Conservation (phyloP, 1,140 invertebrate genomes). For the Drosophila sproati region DNA sequence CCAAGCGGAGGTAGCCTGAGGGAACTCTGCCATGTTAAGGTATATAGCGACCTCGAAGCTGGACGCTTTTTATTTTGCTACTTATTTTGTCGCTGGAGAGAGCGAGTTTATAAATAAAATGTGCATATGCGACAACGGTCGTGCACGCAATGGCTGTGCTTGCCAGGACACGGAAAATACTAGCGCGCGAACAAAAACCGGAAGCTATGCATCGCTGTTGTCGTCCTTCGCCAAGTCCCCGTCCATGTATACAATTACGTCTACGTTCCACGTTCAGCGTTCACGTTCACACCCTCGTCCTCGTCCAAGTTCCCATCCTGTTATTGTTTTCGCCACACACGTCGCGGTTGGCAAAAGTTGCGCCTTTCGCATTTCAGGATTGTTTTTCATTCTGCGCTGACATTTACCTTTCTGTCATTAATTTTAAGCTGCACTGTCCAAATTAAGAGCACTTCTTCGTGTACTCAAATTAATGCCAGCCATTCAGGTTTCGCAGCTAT, state of each 20-base stretch:
- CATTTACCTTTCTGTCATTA: slow-evolving; percentile 77
- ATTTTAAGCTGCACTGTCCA: slow-evolving; percentile 68
- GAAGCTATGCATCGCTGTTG: slow-evolving; percentile 67
- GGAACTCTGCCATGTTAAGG: no score
- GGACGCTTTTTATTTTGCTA: slow-evolving; percentile 59
- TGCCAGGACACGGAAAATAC: slow-evolving; percentile 56
- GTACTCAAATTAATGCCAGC: slow-evolving; percentile 6
- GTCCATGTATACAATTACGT: neutral
- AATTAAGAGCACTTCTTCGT: slow-evolving; percentile 17
- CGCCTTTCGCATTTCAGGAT: slow-evolving; percentile 49
- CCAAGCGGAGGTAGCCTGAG: neutral
- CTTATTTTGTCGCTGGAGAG: slow-evolving; percentile 48
- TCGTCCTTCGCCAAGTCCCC: slow-evolving; percentile 4
- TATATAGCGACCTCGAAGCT: neutral
- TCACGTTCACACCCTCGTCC: slow-evolving; percentile 3
- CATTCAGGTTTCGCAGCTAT: slow-evolving; percentile 1
- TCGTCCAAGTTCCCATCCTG: slow-evolving; percentile 27
- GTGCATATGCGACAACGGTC: slow-evolving; percentile 81
- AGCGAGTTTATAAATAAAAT: slow-evolving; percentile 81
- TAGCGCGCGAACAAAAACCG: slow-evolving; percentile 80
- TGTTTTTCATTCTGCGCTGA: slow-evolving; percentile 75
- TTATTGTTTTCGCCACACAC: slow-evolving; percentile 80
- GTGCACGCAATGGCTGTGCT: slow-evolving; percentile 60
- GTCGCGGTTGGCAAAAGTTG: slow-evolving; percentile 67
- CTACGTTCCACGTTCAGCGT: neutral